Conservation (phyloP, 2,888 invertebrate species). For the Nomada fucata region DNA sequence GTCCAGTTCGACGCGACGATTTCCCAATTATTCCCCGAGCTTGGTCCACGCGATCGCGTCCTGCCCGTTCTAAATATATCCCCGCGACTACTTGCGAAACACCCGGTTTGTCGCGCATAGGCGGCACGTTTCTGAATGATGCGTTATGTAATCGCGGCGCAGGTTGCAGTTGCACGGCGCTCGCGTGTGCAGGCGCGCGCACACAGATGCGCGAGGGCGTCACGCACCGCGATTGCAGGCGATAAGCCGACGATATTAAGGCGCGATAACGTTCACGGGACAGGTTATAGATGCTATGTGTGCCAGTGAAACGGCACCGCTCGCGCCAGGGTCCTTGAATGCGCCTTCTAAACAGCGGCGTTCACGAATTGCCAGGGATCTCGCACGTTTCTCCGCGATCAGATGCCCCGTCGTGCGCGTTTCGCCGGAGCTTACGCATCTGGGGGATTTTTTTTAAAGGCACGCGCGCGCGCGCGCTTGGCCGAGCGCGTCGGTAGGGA, state of each 20-base stretch:
- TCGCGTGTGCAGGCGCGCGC: background rate
- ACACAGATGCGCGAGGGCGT: slow-evolving; percentile 30
- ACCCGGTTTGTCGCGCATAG: slow-evolving; percentile 45
- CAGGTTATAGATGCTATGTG: slow-evolving; percentile 40
- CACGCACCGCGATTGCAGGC: slow-evolving; percentile 22
- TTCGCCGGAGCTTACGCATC: no score
- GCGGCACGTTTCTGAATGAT: slow-evolving; percentile 43
- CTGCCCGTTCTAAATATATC: slow-evolving; percentile 16
- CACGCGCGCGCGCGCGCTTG: no score
- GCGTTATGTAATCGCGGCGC: slow-evolving; percentile 54
- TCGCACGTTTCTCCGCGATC: no score
- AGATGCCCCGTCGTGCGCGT: no score
- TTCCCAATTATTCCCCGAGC: background rate
- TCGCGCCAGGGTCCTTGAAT: slow-evolving; percentile 28
- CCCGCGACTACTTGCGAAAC: slow-evolving; percentile 62
- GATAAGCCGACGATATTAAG: slow-evolving; percentile 49
- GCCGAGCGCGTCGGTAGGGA: no score
- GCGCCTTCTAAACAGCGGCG: slow-evolving; percentile 7
- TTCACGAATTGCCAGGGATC: background rate
- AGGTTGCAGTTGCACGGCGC: slow-evolving; percentile 21
- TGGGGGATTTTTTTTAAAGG: no score
- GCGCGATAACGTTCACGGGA: slow-evolving; percentile 30
- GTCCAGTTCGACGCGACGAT: no score
- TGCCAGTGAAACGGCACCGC: slow-evolving; percentile 28
- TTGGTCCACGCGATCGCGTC: background rate